A percentile compares a stretch with the other conserved stretches of the same genome.
Conservation (phyloP, 1,140 invertebrate genomes). For the Drosophila obscura region DNA sequence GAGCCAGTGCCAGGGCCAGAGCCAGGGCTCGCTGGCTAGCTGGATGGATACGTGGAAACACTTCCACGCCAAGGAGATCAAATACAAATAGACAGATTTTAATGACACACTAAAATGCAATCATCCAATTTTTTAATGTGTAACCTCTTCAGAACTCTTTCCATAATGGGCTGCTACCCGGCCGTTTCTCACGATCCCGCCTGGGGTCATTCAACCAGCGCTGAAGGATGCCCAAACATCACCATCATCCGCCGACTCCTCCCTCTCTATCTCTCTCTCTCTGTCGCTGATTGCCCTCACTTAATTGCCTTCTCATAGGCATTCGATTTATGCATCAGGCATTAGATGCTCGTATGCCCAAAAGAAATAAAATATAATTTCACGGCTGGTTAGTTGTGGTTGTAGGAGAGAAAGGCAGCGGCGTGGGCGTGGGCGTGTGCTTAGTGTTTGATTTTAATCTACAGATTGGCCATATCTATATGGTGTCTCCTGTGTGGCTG, state of each 20-base stretch:
- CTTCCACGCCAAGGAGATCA: slow-evolving; percentile 18
- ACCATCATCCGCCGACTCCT: too few species aligned
- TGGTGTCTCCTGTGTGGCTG: slow-evolving; percentile 8
- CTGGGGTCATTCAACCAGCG: slow-evolving; percentile 68
- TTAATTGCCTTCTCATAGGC: slow-evolving; percentile 74
- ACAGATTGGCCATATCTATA: slow-evolving; percentile 34
- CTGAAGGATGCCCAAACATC: slow-evolving; percentile 23
- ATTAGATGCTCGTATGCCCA: slow-evolving; percentile 40
- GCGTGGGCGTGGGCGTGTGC: slow-evolving; percentile 58
- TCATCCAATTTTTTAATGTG: slow-evolving; percentile 69
- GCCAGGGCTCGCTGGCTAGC: neutral
- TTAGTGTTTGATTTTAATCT: slow-evolving; percentile 72
- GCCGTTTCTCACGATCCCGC: slow-evolving; percentile 63
- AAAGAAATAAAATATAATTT: slow-evolving; percentile 52
- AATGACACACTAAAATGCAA: slow-evolving; percentile 73
- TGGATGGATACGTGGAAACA: slow-evolving; percentile 43
- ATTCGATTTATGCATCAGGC: slow-evolving; percentile 55
- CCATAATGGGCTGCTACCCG: slow-evolving; percentile 42
- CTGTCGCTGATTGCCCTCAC: slow-evolving; percentile 20
- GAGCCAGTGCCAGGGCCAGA: slow-evolving; percentile 24
- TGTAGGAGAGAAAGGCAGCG: neutral
- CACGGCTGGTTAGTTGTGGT: slow-evolving; percentile 71
- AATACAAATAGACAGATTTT: slow-evolving; percentile 69
- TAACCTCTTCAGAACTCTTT: slow-evolving; percentile 61
- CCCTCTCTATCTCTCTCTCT: neutral